A percentile compares a stretch with the other conserved stretches of the same genome.
These are phyloP conservation scores for Muscidifurax raptorellus DNA, from an alignment of 1,140 invertebrate genomes.

Conservation along the genomic window DNA sequence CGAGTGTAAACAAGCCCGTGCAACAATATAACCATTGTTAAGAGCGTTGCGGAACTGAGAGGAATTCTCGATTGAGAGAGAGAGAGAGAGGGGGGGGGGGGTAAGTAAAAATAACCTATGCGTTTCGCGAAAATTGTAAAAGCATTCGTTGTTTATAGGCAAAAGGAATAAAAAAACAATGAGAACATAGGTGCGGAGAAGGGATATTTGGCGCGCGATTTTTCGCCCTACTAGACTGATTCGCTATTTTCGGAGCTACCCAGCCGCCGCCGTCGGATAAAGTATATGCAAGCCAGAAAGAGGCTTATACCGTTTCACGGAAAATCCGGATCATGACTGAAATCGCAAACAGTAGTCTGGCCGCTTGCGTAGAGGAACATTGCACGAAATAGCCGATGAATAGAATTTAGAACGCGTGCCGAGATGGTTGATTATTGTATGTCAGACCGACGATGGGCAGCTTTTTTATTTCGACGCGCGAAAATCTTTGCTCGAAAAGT, in stretches of 20 bases:
- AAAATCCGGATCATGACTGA: constrained; percentile 41
- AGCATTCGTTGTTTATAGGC: background rate
- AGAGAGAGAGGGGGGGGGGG: no score
- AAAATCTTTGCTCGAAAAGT: background rate
- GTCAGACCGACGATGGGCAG: background rate
- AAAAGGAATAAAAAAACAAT: background rate
- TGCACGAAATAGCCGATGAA: constrained; percentile 26
- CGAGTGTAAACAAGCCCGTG: no score
- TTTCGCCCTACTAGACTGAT: background rate
- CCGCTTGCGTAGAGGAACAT: constrained; percentile 28
- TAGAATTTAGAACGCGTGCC: constrained; percentile 17
- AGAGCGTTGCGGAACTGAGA: no score
- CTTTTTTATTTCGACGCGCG: background rate
- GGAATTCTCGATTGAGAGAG: no score
- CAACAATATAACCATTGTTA: no score
- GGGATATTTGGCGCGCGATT: background rate
- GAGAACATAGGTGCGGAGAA: background rate
- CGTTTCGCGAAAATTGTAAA: background rate
- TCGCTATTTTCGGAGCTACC: background rate
- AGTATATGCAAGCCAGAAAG: background rate
- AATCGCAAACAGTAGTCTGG: constrained; percentile 32
- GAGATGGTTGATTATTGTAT: background rate
- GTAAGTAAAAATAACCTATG: background rate
- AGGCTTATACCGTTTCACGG: constrained; percentile 21
- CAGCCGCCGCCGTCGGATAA: background rate